Percentiles rank a stretch among this genome's conserved stretches.
Evolutionary conservation across 2,888 invertebrate genomes (phyloP).

Genomic region (Cyclophora albipunctata): DNA sequence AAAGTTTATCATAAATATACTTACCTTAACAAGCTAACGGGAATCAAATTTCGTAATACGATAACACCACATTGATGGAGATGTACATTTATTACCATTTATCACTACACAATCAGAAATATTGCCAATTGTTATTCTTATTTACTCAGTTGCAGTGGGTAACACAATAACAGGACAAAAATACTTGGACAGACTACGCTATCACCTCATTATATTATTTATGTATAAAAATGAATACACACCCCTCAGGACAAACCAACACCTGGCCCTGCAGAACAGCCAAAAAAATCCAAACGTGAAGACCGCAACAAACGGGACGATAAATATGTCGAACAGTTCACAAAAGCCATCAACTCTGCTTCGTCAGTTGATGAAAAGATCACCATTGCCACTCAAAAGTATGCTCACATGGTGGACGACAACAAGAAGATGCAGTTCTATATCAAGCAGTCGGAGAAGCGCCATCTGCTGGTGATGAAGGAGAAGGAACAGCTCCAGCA

Average conservation of each 20-base stretch:
- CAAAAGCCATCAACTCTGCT: conserved; percentile 75
- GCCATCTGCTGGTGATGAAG: conserved; percentile 74
- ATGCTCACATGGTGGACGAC: conserved; percentile 84
- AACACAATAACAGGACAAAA: no score
- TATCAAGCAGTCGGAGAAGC: conserved; percentile 77
- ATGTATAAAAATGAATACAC: no score
- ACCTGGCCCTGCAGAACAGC: conserved; percentile 26
- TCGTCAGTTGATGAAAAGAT: conserved; percentile 81
- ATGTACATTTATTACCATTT: no score
- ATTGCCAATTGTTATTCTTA: no score
- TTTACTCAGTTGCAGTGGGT: no score
- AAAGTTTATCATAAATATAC: background rate
- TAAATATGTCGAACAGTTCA: conserved; percentile 78
- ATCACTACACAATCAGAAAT: no score
- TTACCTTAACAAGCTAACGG: no score
- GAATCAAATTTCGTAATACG: no score
- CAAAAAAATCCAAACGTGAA: conserved; percentile 59
- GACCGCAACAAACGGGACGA: conserved; percentile 70
- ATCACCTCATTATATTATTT: no score
- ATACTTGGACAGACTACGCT: no score
- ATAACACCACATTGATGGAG: no score
- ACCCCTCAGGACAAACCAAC: conserved; percentile 31
- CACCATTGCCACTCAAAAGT: conserved; percentile 82
- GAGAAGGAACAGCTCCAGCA: conserved; percentile 89
- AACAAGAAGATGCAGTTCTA: conserved; percentile 76